These are phyloP conservation scores for Channa maculata DNA, from an alignment of 2,113 vertebrate genomes.

Conservation along the genomic window DNA sequence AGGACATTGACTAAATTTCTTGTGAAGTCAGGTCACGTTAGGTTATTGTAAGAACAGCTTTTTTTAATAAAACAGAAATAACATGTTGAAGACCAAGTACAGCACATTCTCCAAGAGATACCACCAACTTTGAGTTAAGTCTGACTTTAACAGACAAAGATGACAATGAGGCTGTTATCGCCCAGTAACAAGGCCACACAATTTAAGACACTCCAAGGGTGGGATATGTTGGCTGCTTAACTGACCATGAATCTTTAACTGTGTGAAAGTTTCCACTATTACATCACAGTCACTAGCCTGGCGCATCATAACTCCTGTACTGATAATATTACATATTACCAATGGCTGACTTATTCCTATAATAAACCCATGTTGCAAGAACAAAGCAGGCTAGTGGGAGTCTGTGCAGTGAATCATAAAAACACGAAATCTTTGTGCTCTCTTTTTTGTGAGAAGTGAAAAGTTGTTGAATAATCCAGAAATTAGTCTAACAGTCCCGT, in stretches of 20 bases:
- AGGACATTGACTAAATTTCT: background rate
- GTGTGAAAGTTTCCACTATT: conserved; percentile 29
- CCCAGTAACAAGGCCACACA: conserved; percentile 16
- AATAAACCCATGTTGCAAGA: conserved; percentile 33
- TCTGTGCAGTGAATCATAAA: background rate
- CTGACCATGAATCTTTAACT: background rate
- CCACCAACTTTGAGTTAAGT: conserved; percentile 22
- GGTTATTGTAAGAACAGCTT: background rate
- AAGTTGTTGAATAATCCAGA: conserved; percentile 12
- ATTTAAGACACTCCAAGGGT: conserved; percentile 6
- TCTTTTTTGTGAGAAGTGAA: background rate
- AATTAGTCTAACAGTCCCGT: background rate
- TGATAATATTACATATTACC: conserved; percentile 21
- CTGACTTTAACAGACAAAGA: conserved; percentile 39
- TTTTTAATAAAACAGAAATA: background rate
- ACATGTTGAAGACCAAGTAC: background rate
- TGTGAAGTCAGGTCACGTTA: background rate
- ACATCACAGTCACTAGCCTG: conserved; percentile 3
- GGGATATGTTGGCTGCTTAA: background rate
- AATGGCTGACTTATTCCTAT: conserved; percentile 56
- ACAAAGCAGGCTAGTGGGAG: background rate
- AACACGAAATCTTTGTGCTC: background rate
- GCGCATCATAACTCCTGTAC: conserved; percentile 21
- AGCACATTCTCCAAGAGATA: background rate
- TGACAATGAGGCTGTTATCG: conserved; percentile 45